A percentile compares a stretch with the other conserved stretches of the same genome.
phyloP scores from a whole-genome alignment of 2,797 vertebrate genomes.

The Dendrocincla tyrannina region DNA sequence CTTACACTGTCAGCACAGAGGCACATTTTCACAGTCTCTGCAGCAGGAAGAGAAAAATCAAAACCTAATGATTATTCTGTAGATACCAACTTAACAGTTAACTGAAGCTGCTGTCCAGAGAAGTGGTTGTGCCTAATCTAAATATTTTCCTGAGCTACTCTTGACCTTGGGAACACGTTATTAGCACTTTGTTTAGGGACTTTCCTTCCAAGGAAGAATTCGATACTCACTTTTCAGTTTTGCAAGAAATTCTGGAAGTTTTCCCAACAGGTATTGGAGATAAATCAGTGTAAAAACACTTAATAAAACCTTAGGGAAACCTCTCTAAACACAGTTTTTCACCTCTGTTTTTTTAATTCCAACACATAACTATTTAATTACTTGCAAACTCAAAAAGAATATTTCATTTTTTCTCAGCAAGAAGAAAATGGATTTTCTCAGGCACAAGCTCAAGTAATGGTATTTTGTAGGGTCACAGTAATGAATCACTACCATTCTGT shows the following conservation, averaged over 20 bases:
- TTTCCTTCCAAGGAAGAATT: not conserved
- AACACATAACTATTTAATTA: constrained; percentile 16
- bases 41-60: not conserved
- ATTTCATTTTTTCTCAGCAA: not conserved
- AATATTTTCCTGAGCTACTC: not conserved
- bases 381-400: not conserved
- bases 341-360: not conserved
- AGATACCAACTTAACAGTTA: not conserved
- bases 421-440: constrained; percentile 36
- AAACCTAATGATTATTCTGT: not conserved
- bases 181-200: not conserved
- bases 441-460: not conserved
- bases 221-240: not conserved
- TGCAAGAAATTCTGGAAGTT: not conserved
- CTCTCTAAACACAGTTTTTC: not conserved
- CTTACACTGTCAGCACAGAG: not conserved
- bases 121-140: not conserved
- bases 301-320: not conserved
- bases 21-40: not conserved
- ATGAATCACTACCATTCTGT: constrained; percentile 33
- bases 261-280: not conserved
- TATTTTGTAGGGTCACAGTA: constrained; percentile 34
- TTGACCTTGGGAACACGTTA: not conserved
- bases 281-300: not conserved
- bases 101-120: not conserved